Evolutionary conservation across 1,140 invertebrate species (phyloP), one percentile per base, ranked within the genome.

Genomic region (Tyrophagus putrescentiae): DNA sequence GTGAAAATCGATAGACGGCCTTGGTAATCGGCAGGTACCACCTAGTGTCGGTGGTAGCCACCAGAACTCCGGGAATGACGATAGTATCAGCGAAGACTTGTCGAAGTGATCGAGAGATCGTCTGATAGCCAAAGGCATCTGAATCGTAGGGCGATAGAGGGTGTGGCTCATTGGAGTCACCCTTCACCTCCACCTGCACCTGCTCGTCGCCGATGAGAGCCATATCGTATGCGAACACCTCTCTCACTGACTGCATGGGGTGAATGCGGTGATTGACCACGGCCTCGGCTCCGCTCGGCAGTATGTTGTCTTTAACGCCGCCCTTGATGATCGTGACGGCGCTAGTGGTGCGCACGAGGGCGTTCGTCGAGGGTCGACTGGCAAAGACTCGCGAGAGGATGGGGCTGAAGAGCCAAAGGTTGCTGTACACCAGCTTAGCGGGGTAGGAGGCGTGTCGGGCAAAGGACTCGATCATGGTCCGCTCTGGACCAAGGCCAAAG

Each of bases 181-280:
- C 44, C 7, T 6, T 13, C 13, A n/a, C 31, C 6, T 5, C 64
- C 6, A 77, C 67, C 57, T 72, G 36, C 4, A 78, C 71, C 60
- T 71, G 32, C 1, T 62, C 70, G 68, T 80, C 77, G 64, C 70
- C 70, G 25, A 79, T 75, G 3, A 76, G 62, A 27, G 67, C 61
- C 23, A 66, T 66, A 61, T 79, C 76, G 70, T 72, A 72, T 32
- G 74, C 71, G 36, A 79, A 44, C 18, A 78, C 68, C 62, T 78
- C 71, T 61, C 73, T 63, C 5, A 76, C 63, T 31, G 72, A 72
- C 67, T 78, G 72, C 13, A 72, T 67, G 23, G 76, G 76, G 68
- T 79, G 76, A 36, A 79, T 72, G 59, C 77, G 69, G 60, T 79
- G 77, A 66, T 80, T 79, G 4, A 79, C 69, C 27, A 71, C 65